phyloP scores from a whole-genome alignment of 1,140 invertebrate species.

The Penaeus japonicus region DNA sequence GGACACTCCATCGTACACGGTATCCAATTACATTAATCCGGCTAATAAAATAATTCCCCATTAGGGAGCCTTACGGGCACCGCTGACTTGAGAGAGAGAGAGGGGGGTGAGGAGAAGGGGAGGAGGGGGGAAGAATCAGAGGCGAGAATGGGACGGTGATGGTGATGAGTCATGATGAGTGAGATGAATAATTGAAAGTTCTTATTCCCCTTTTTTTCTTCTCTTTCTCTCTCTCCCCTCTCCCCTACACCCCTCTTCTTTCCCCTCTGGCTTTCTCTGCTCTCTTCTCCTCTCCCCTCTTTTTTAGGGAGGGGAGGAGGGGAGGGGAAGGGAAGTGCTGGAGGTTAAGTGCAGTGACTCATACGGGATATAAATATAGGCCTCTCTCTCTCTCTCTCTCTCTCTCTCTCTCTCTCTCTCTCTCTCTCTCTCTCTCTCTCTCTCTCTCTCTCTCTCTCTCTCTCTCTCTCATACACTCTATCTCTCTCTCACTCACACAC shows the following conservation, averaged over 20 bases:
- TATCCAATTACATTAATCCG: conserved; percentile 13
- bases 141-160: no score
- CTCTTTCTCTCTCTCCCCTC: not conserved
- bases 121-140: no score
- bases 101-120: not conserved
- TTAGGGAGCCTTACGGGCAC: not conserved
- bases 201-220: not conserved
- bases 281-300: not conserved
- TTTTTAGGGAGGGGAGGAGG: no score
- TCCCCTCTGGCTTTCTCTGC: not conserved
- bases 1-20: not conserved
- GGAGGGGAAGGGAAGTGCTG: no score
- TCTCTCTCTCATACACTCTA: not conserved
- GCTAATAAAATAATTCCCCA: conserved; percentile 49
- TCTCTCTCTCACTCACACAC: not conserved
- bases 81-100: not conserved
- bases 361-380: no score
- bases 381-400: not conserved
- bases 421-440: not conserved
- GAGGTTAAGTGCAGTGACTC: no score
- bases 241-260: not conserved
- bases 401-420: not conserved
- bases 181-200: not conserved
- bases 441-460: not conserved
- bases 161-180: no score